These are phyloP conservation scores for Cheilosia variabilis DNA, from an alignment of 2,888 invertebrate genomes.

Conservation along the genomic window DNA sequence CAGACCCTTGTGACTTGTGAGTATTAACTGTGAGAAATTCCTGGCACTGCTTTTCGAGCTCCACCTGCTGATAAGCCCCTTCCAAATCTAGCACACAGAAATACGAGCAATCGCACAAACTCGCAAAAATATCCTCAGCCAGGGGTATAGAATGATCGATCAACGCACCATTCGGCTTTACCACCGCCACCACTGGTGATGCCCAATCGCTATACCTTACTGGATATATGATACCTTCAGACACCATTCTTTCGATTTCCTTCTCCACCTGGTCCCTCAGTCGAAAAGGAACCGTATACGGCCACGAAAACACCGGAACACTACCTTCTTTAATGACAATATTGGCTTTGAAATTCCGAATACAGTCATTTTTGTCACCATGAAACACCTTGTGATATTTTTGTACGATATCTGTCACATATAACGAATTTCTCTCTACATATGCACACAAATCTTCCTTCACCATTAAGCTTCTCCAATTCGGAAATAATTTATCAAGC, in stretches of 20 bases:
- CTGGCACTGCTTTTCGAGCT: conserved; percentile 19
- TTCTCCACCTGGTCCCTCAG: neutral
- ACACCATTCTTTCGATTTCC: neutral
- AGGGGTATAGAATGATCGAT: conserved; percentile 42
- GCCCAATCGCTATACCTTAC: conserved; percentile 42
- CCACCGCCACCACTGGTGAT: conserved; percentile 49
- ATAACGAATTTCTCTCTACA: neutral
- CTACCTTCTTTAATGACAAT: neutral
- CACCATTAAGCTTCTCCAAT: neutral
- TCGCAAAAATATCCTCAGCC: conserved; percentile 54
- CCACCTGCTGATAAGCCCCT: conserved; percentile 34
- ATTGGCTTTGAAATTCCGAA: neutral
- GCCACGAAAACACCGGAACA: neutral
- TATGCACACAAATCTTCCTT: neutral
- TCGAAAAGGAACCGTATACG: neutral
- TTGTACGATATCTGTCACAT: neutral
- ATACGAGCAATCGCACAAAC: neutral
- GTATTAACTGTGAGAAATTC: conserved; percentile 47
- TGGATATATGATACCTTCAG: neutral
- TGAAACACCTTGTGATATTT: neutral
- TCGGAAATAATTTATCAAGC: neutral
- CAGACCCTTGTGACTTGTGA: too few relatives aligned
- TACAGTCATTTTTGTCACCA: neutral
- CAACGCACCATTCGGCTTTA: conserved; percentile 41
- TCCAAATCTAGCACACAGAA: conserved; percentile 37